Conservation (phyloP, 1,140 invertebrate genomes). For the Bradynema listronoti region DNA sequence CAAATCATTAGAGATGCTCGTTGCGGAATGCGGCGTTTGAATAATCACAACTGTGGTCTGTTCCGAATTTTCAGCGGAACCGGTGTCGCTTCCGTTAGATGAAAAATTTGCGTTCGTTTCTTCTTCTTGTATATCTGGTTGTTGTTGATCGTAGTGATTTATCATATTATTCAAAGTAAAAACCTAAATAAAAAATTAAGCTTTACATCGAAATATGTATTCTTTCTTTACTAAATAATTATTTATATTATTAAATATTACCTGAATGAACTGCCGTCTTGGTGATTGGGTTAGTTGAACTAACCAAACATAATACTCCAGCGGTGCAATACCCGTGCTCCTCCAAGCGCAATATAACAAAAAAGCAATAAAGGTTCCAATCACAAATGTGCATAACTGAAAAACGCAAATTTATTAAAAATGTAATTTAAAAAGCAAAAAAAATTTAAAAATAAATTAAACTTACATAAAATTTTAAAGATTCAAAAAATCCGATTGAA, state of each 20-base stretch:
- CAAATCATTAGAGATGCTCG: not conserved
- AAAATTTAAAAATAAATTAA: no score
- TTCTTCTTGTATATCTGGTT: no score
- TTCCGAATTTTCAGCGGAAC: no score
- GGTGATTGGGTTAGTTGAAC: conserved; percentile 12
- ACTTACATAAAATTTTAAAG: no score
- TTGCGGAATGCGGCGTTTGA: conserved; percentile 22
- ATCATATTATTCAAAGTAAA: no score
- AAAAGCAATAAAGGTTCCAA: conserved; percentile 3
- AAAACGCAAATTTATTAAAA: not conserved
- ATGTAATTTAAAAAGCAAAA: no score
- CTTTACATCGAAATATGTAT: no score
- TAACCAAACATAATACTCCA: conserved; percentile 19
- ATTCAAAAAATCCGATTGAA: no score
- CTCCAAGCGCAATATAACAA: conserved; percentile 16
- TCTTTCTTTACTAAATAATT: conserved; percentile 1
- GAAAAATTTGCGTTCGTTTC: conserved; percentile 4
- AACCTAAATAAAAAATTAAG: no score
- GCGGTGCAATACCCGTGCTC: conserved; percentile 17
- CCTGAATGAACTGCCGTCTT: conserved; percentile 15
- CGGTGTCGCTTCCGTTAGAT: not conserved
- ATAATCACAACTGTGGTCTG: conserved; percentile 23
- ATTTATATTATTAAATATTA: conserved; percentile 11
- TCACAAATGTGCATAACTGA: conserved; percentile 4
- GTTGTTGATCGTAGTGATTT: no score